A percentile compares a stretch with the other conserved stretches of the same genome.
These are phyloP conservation scores for Idaea aversata DNA, from an alignment of 2,888 invertebrate species.

Conservation along the genomic window DNA sequence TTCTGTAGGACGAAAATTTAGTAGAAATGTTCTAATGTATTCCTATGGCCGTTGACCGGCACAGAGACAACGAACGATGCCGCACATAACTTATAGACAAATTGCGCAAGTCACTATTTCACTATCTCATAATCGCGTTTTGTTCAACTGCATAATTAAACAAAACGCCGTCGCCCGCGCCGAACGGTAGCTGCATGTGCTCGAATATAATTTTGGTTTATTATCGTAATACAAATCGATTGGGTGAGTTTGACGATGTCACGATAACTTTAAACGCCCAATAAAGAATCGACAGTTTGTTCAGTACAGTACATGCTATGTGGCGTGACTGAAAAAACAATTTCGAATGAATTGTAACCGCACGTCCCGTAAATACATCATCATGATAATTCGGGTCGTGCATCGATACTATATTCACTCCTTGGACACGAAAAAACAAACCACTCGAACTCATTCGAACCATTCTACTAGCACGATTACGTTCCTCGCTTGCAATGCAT, in stretches of 20 bases:
- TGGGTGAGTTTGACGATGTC: slow-evolving; percentile 54
- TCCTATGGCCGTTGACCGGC: slow-evolving; percentile 74
- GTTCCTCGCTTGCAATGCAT: slow-evolving; percentile 25
- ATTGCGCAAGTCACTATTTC: slow-evolving; percentile 25
- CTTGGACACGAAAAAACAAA: slow-evolving; percentile 46
- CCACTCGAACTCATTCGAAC: slow-evolving; percentile 26
- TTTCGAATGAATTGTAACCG: slow-evolving; percentile 69
- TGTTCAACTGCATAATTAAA: slow-evolving; percentile 17
- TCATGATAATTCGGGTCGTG: slow-evolving; percentile 64
- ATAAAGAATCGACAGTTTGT: slow-evolving; percentile 71
- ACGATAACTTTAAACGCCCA: slow-evolving; percentile 58
- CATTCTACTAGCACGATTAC: slow-evolving; percentile 37
- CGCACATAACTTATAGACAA: slow-evolving; percentile 45
- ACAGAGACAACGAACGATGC: slow-evolving; percentile 37
- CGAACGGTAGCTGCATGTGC: slow-evolving; percentile 46
- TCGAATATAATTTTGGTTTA: slow-evolving; percentile 51
- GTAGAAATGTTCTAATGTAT: slow-evolving; percentile 80
- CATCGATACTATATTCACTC: slow-evolving; percentile 43
- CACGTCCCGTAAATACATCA: slow-evolving; percentile 70
- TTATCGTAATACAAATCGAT: slow-evolving; percentile 57
- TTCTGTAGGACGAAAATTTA: slow-evolving; percentile 80
- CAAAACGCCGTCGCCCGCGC: not conserved
- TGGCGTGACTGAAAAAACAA: slow-evolving; percentile 78
- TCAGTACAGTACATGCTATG: slow-evolving; percentile 72
- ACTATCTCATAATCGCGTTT: slow-evolving; percentile 8